phyloP scores from a whole-genome alignment of 2,888 invertebrate genomes.

The Heliconius cydno region DNA sequence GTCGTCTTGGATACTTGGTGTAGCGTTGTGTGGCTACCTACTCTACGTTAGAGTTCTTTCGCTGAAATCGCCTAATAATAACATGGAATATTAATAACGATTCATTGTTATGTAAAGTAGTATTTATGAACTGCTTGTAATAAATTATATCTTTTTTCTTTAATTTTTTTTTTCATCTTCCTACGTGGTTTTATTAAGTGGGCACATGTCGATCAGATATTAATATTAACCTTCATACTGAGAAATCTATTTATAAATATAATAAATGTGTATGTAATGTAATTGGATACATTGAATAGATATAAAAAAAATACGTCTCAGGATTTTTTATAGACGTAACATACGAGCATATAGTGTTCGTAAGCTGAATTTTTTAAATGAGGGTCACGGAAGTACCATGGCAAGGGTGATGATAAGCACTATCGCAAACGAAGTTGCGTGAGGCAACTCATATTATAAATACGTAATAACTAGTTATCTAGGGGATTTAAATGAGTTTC shows the following conservation, averaged over 20 bases:
- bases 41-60: constrained; percentile 59
- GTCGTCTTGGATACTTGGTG: constrained; percentile 54
- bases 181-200: not conserved
- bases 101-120: not conserved
- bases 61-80: constrained; percentile 50
- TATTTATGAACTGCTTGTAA: not conserved
- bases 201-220: not conserved
- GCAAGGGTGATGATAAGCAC: not conserved
- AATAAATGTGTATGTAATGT: not conserved
- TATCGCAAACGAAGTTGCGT: not conserved
- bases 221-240: not conserved
- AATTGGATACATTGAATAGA: too few species aligned
- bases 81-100: constrained; percentile 38
- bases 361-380: not conserved
- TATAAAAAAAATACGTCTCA: not conserved
- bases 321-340: too few species aligned
- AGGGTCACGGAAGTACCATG: too few species aligned
- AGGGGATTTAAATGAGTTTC: not conserved
- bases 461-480: not conserved
- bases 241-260: not conserved
- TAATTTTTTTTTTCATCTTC: not conserved
- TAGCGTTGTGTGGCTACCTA: constrained; percentile 55
- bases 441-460: too few species aligned
- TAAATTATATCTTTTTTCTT: not conserved
- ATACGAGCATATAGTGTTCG: too few species aligned